Percentiles rank a stretch among this genome's conserved stretches.
These are phyloP conservation scores for Seriola quinqueradiata DNA, from an alignment of 2,113 vertebrate genomes.

Conservation along the genomic window DNA sequence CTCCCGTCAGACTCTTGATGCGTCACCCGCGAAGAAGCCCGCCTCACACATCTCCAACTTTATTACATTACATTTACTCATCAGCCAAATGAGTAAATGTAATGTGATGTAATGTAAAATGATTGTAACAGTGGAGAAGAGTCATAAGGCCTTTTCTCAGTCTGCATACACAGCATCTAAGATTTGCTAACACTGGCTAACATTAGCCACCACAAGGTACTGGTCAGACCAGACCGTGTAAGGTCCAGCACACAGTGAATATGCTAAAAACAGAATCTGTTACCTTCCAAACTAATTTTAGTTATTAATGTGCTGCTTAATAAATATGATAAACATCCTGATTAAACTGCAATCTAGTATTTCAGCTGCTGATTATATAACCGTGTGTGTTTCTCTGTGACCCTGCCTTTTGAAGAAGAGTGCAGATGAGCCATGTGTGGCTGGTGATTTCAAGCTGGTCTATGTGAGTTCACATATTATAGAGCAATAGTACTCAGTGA, in stretches of 20 bases:
- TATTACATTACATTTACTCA: too few species aligned
- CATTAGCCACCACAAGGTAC: too few species aligned
- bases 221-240: too few species aligned
- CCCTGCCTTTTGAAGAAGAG: background rate
- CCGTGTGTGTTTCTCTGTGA: background rate
- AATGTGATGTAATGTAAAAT: background rate
- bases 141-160: background rate
- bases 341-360: background rate
- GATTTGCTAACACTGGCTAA: background rate
- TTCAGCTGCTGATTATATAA: background rate
- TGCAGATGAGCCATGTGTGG: slow-evolving; percentile 15
- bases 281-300: too few species aligned
- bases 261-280: too few species aligned
- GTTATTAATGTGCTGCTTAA: too few species aligned
- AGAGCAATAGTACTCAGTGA: slow-evolving; percentile 15
- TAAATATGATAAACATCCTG: background rate
- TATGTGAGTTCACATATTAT: background rate
- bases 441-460: slow-evolving; percentile 1
- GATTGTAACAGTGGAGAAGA: background rate
- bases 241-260: too few species aligned
- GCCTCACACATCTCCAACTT: too few species aligned
- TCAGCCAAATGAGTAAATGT: too few species aligned
- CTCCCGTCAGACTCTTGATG: too few species aligned
- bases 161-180: background rate
- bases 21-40: too few species aligned